Evolutionary conservation across 2,888 invertebrate species (phyloP), one percentile per base, ranked within the genome.

Genomic region (Paralinhomoeus sp.): DNA sequence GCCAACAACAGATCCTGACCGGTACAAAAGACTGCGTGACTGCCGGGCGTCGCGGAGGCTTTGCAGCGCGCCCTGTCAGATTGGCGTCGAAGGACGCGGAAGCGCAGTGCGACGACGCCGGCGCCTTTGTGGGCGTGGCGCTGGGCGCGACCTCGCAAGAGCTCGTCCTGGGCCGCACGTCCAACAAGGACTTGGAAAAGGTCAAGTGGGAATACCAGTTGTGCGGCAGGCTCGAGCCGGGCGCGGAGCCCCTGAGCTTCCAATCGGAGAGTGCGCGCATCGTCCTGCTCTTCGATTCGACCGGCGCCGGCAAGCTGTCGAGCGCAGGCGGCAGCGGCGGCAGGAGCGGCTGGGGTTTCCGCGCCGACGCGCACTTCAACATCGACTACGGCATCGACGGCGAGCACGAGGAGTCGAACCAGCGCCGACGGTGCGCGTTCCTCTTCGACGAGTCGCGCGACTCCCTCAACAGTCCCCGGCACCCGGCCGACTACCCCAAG

Each of bases 321-420:
- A 15, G 7, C 7, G 5, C 21, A 9, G 12, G 9, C 7, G 21
- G 12, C 21, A 13, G 7, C 13, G 40, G 40, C 24, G n/a, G 13
- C 17, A 12, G 40, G n/a, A 12, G 24, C n/a, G 24, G 24, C 17
- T 3, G 12, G 17, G 9, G 7, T 3, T 24, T 40, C 18, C 24
- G 17, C 3, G n/a, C 40, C n/a, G 27, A 9, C n/a, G 24, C 3
- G 17, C 17, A 3, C 18, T 15, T 24, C n/a, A 17, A 22, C 21
- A 22, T 56, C 63, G 68, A 68, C 52, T 68, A 62, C 49, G 66
- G 62, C 31, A 65, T 68, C 31, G 60, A 63, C 17, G 68, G 68
- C 15, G 59, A 59, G 24, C 55, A 62, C 2, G 58, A 64, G 23
- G 58, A 64, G 23, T 58, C 60, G 3, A 60, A 60, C 34, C 62